These are phyloP conservation scores for Petrocephalus schoutedeni DNA, from an alignment of 2,797 vertebrate species.

Conservation along the genomic window DNA sequence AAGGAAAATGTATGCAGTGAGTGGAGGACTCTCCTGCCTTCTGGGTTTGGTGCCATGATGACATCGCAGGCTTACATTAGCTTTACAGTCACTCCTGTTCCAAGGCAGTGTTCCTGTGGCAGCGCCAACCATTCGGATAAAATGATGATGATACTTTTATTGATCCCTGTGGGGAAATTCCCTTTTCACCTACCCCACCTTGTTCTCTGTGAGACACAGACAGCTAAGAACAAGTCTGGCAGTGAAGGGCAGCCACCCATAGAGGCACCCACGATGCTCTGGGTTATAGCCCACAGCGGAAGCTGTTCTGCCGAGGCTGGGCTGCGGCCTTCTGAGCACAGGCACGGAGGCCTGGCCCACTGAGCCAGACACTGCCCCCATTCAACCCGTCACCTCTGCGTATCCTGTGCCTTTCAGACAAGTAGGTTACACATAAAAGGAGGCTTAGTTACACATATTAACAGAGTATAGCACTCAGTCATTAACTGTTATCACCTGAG, in stretches of 20 bases:
- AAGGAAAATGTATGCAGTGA: neutral
- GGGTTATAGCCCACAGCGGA: too few species aligned
- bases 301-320: too few species aligned
- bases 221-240: too few species aligned
- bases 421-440: neutral
- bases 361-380: too few species aligned
- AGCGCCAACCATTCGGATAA: neutral
- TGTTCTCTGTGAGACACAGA: too few species aligned
- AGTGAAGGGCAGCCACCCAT: too few species aligned
- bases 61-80: neutral
- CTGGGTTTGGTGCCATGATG: neutral
- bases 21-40: neutral
- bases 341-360: too few species aligned
- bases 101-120: neutral
- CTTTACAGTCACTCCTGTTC: neutral
- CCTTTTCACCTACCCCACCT: too few species aligned
- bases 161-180: too few species aligned
- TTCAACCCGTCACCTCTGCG: neutral
- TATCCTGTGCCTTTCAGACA: neutral
- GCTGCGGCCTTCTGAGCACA: too few species aligned
- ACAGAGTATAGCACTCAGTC: neutral
- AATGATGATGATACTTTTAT: too few species aligned
- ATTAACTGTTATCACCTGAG: neutral
- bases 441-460: neutral
- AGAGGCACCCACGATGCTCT: too few species aligned